Evolutionary conservation across 2,888 invertebrate genomes (phyloP).

Genomic region (Atherix ibis): DNA sequence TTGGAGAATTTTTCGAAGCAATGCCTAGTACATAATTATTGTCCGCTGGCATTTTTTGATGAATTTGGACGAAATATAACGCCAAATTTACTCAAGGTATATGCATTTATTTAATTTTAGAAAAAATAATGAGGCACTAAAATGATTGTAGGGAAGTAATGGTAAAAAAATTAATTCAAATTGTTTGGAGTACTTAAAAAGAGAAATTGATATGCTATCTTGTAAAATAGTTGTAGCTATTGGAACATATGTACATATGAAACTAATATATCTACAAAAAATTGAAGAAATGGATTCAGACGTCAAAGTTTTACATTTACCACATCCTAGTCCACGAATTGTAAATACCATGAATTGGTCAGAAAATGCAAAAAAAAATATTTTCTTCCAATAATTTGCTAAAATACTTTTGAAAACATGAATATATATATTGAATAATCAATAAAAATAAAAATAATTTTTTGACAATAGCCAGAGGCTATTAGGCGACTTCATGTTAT

Average conservation of each 20-base stretch:
- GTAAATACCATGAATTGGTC: slow-evolving; percentile 67
- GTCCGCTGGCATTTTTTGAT: slow-evolving; percentile 74
- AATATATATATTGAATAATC: too few species aligned
- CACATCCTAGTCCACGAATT: slow-evolving; percentile 68
- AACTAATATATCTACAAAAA: slow-evolving; percentile 45
- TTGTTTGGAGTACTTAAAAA: slow-evolving; percentile 56
- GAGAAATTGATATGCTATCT: slow-evolving; percentile 50
- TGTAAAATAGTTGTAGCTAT: slow-evolving; percentile 61
- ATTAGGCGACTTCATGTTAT: too few species aligned
- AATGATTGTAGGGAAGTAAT: slow-evolving; percentile 42
- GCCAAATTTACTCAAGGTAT: slow-evolving; percentile 65
- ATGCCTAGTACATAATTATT: slow-evolving; percentile 77
- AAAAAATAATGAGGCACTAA: too few species aligned
- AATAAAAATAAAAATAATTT: too few species aligned
- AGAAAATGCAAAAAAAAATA: slow-evolving; percentile 31
- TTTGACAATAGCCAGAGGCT: too few species aligned
- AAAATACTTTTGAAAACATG: slow-evolving; percentile 19
- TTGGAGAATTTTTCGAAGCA: slow-evolving; percentile 63
- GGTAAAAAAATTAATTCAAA: slow-evolving; percentile 39
- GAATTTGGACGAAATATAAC: slow-evolving; percentile 67
- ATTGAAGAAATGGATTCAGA: slow-evolving; percentile 33
- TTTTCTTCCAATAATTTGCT: slow-evolving; percentile 20
- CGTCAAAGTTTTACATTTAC: slow-evolving; percentile 39
- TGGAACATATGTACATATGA: slow-evolving; percentile 61
- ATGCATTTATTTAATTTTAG: slow-evolving; percentile 4